Evolutionary conservation across 2,113 vertebrate species (phyloP).

Genomic region (Casuarius casuarius): DNA sequence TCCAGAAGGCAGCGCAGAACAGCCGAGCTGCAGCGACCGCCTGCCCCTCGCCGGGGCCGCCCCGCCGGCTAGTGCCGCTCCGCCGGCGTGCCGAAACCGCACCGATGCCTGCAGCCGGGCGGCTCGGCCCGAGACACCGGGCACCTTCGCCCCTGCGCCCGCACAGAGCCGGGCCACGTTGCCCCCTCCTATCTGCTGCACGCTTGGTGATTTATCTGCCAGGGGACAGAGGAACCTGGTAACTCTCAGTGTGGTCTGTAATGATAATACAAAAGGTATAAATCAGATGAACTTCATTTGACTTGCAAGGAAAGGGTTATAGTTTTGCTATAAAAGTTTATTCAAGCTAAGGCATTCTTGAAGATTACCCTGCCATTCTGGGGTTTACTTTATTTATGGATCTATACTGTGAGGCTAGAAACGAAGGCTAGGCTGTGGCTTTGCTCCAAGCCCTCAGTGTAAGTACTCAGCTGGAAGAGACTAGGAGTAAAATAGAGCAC

Average conservation of each 20-base stretch:
- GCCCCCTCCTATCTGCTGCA: not conserved
- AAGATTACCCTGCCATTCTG: not conserved
- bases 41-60: too few species aligned
- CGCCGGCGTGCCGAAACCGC: too few species aligned
- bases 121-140: too few species aligned
- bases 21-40: fast-evolving
- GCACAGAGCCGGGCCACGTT: not conserved
- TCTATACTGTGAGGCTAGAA: not conserved
- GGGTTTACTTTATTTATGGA: conserved; percentile 8
- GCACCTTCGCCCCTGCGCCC: too few species aligned
- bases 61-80: too few species aligned
- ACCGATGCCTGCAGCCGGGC: too few species aligned
- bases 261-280: not conserved
- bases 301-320: not conserved
- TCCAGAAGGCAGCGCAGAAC: fast-evolving
- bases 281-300: not conserved
- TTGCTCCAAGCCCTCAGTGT: not conserved
- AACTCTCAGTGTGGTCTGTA: not conserved
- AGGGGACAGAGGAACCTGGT: not conserved
- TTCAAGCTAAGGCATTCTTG: conserved; percentile 7
- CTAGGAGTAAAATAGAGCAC: not conserved
- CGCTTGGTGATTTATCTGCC: not conserved
- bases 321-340: not conserved
- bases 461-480: not conserved
- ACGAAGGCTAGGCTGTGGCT: not conserved